Evolutionary conservation across 2,113 vertebrate species (phyloP).

Genomic region (Synchiropus splendidus): DNA sequence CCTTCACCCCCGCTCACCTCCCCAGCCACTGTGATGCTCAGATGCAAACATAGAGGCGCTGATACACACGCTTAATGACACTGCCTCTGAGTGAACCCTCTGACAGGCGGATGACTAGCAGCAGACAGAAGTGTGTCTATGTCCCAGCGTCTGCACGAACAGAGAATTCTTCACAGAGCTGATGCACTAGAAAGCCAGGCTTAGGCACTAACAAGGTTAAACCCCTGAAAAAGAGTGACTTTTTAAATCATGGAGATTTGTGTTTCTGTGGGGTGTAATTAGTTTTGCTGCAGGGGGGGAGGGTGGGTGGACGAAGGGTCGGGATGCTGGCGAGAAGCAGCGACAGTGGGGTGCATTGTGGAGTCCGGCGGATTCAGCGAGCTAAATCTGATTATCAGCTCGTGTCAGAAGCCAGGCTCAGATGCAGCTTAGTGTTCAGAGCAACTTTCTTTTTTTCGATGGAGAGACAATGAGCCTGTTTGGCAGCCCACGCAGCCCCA

Average conservation of each 20-base stretch:
- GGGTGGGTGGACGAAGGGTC: slow-evolving; percentile 45
- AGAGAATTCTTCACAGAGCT: slow-evolving; percentile 70
- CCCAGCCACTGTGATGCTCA: slow-evolving; percentile 26
- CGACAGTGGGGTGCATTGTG: slow-evolving; percentile 97
- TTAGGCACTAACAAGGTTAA: slow-evolving; percentile 98
- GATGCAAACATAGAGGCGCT: slow-evolving; percentile 24
- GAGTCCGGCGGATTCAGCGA: slow-evolving; percentile 83
- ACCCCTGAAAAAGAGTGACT: slow-evolving; percentile 88
- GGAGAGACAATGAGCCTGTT: slow-evolving; percentile 80
- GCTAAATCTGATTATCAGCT: slow-evolving; percentile 99
- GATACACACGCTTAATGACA: slow-evolving; percentile 52
- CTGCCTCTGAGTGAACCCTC: slow-evolving; percentile 63
- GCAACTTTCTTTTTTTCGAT: slow-evolving; percentile 86
- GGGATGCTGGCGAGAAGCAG: slow-evolving; percentile 39
- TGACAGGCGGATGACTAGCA: too few species aligned
- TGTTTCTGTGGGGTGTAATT: slow-evolving; percentile 99
- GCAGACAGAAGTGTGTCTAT: slow-evolving; percentile 74
- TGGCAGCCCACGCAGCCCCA: slow-evolving; percentile 55
- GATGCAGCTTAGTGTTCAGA: slow-evolving; percentile 95
- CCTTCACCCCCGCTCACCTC: slow-evolving; percentile 22
- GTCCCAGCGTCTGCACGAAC: slow-evolving; percentile 63
- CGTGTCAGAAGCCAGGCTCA: slow-evolving; percentile 97
- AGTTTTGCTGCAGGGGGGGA: slow-evolving; percentile 78
- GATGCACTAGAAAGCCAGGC: slow-evolving; percentile 85
- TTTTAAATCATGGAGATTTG: slow-evolving; percentile 99